Percentiles rank a stretch among this genome's conserved stretches.
These are phyloP conservation scores for Drosophila sproati DNA, from an alignment of 1,140 invertebrate species.

Conservation along the genomic window DNA sequence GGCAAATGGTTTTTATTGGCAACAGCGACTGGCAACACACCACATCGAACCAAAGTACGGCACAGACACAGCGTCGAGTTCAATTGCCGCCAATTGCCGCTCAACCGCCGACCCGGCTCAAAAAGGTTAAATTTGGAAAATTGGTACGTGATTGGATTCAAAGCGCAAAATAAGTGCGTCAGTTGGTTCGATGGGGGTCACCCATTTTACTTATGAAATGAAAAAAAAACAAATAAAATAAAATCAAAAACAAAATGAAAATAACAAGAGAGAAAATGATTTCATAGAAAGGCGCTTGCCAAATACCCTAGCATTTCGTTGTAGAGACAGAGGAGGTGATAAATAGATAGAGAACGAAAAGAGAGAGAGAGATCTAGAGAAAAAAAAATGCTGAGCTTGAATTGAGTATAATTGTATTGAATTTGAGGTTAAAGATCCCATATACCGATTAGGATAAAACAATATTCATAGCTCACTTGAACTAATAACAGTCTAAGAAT, in stretches of 20 bases:
- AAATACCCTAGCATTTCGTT: slow-evolving; percentile 9
- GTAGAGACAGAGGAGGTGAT: too few species aligned
- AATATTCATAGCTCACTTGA: too few species aligned
- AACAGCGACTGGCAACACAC: slow-evolving; percentile 43
- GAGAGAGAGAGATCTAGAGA: too few species aligned
- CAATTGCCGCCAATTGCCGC: slow-evolving; percentile 50
- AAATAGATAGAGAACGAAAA: too few species aligned
- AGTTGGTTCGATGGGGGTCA: slow-evolving; percentile 46
- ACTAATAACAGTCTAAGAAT: too few species aligned
- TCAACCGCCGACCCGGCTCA: slow-evolving; percentile 48
- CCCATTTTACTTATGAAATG: slow-evolving; percentile 71
- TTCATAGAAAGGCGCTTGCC: neutral
- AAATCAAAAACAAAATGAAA: slow-evolving; percentile 21
- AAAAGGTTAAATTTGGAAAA: slow-evolving; percentile 83
- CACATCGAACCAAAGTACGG: slow-evolving; percentile 1
- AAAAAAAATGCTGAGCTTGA: too few species aligned
- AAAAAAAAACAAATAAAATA: slow-evolving; percentile 20
- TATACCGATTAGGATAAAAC: too few species aligned
- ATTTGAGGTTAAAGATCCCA: neutral
- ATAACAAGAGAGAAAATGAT: slow-evolving; percentile 18
- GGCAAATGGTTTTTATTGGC: slow-evolving; percentile 82
- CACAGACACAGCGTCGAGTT: slow-evolving; percentile 15
- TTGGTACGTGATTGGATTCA: slow-evolving; percentile 83
- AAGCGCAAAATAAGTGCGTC: slow-evolving; percentile 82
- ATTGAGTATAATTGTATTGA: neutral